phyloP scores from a whole-genome alignment of 2,113 vertebrate genomes.

The Chloebia gouldiae region DNA sequence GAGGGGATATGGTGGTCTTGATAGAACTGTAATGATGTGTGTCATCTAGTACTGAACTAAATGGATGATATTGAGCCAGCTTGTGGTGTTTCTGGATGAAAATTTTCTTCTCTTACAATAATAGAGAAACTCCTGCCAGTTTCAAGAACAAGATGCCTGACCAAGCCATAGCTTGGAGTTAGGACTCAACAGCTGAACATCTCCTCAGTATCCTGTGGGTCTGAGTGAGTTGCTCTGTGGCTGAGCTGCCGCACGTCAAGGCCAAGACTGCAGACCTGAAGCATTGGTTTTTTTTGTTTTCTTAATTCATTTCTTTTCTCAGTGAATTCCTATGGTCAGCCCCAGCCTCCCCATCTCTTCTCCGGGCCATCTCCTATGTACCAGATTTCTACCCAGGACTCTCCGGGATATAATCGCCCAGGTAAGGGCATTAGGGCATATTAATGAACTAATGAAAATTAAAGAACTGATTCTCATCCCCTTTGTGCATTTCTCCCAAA shows the following conservation, averaged over 20 bases:
- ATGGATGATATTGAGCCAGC: background rate
- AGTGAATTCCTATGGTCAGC: conserved; percentile 82
- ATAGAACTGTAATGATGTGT: background rate
- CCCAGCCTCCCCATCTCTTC: conserved; percentile 77
- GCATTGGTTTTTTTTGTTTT: background rate
- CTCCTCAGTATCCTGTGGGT: conserved; percentile 16
- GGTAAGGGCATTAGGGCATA: conserved; percentile 49
- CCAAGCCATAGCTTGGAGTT: conserved; percentile 34
- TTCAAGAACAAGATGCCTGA: conserved; percentile 19
- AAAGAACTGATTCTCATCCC: background rate
- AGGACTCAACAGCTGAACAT: background rate
- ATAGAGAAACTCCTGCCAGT: conserved; percentile 30
- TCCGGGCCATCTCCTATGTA: conserved; percentile 80
- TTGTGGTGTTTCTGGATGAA: background rate
- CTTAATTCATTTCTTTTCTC: conserved; percentile 20
- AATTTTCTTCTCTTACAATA: background rate
- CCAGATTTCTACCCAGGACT: conserved; percentile 77
- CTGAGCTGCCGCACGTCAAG: background rate
- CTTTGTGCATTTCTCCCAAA: background rate
- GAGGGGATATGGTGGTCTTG: background rate
- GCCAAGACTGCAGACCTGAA: background rate
- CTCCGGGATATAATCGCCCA: conserved; percentile 78
- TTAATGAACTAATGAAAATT: background rate
- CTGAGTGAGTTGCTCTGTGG: conserved; percentile 39
- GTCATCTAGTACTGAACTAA: background rate